Evolutionary conservation across 2,888 invertebrate genomes (phyloP), one percentile per base, ranked within the genome.

Genomic region (Dendrolimus houi): DNA sequence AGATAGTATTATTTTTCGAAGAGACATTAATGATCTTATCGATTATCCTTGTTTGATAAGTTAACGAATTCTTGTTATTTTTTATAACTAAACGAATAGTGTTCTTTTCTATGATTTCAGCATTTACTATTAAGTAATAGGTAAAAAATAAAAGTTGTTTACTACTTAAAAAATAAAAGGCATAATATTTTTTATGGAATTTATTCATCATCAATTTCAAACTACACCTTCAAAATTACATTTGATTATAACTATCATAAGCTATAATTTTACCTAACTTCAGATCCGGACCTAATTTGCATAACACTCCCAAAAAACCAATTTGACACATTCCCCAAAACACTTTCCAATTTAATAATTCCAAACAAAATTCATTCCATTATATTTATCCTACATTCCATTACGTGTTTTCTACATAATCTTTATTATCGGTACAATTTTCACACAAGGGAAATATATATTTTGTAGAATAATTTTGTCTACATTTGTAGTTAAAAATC

Each of bases 171-270:
- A 62, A 60, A 56, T 52, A 63, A 67, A 64, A 64, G 42, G 55
- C 41, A 40, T 42, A 8, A 14, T 59, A 59, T 64, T 75, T 77
- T 81, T 79, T 76, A 81, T 71, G 73, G 79, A 81, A 83, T 88
- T 89, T 89, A 88, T 89, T 86, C 78, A 74, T 87, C 79, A 78
- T 88, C 80, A 85, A 86, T 83, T 87, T 88, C 87, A 90, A 89
- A 90, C 89, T 90, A 90, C 89, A 88, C 85, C 82, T 86, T 86
- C 85, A 83, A 86, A 85, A 89, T 86, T 86, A 87, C 85, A 84
- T 79, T 87, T 85, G 87, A 86, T 87, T 88, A 88, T 85, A 86
- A 87, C 87, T 90, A 90, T 84, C 72, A 74, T 85, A 90, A 87
- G 88, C 90, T 89, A 87, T 87, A 85, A 82, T 81, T 85, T 86